Evolutionary conservation across 2,797 vertebrate genomes (phyloP), one percentile per base, ranked within the genome.

Genomic region (Xiphorhynchus erythropygius): DNA sequence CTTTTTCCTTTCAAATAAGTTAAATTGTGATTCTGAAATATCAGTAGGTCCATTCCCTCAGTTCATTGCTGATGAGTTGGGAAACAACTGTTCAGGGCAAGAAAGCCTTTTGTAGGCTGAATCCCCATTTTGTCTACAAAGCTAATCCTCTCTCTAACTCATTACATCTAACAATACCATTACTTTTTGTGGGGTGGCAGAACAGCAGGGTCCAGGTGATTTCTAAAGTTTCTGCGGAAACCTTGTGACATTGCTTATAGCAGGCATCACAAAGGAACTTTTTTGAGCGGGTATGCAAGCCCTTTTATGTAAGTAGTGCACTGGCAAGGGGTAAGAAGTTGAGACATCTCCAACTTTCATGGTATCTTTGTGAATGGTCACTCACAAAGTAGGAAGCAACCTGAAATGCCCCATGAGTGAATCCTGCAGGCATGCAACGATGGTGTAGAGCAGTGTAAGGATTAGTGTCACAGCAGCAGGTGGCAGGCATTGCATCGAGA

Each of bases 1-100:
- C 23, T 59, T 39, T 68, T 59, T 5, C 9, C 84, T 82, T 86
- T 87, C 42, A 87, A n/a, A n/a, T 41, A 4, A 50, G 21, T 67
- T 90, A 79, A 86, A 70, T 19, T 55, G 32, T 78, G 65, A 63
- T 81, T 87, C 46, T 76, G 53, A 93, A 94, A 84, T 73, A 89
- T 13, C 33, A 81, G 11, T 50, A 63, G 9, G 22, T 78, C 32
- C 24, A 24, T 62, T 81, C 25, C 35, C 57, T 79, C 32, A 21
- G 27, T 56, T 64, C 0, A 0, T 63, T 57, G 25, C 11, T 87
- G 49, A 46, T 78, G 47, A 28, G 33, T 35, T 85, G n/a, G n/a
- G 41, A 89, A 85, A 64, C 8, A 73, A 19, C 53, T 68, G 57
- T 41, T 74, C 35, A 60, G 35, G 14, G 24, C 32, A 80, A 50